These are phyloP conservation scores for Tetramorium parvispinum DNA, from an alignment of 1,140 invertebrate species.

Conservation along the genomic window DNA sequence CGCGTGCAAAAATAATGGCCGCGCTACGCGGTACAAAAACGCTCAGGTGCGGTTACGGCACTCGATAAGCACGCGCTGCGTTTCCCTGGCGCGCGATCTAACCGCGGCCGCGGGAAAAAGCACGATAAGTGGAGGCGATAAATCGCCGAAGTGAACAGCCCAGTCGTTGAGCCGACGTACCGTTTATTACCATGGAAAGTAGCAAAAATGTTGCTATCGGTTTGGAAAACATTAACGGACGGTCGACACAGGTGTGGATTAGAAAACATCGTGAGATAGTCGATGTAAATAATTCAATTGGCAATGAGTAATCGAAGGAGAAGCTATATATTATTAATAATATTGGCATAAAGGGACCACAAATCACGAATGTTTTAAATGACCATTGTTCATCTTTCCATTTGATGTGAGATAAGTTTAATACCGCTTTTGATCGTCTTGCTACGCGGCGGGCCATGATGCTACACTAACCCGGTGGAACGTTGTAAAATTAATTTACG, in stretches of 20 bases:
- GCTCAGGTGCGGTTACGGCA: constrained; percentile 41
- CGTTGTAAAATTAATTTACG: constrained; percentile 67
- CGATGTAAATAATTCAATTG: not conserved
- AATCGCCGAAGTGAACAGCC: constrained; percentile 36
- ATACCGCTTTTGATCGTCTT: not conserved
- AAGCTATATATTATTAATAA: not conserved
- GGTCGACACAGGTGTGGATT: constrained; percentile 6
- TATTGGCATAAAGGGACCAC: not conserved
- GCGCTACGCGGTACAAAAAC: constrained; percentile 36
- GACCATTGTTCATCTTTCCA: not conserved
- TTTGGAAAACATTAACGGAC: constrained; percentile 28
- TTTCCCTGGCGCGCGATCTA: constrained; percentile 46
- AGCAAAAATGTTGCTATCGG: constrained; percentile 34
- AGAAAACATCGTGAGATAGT: not conserved
- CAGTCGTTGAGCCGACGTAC: constrained; percentile 42
- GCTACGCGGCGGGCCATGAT: not conserved
- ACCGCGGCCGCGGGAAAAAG: constrained; percentile 39
- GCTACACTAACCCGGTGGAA: constrained; percentile 37
- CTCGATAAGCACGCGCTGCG: constrained; percentile 49
- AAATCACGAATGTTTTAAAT: not conserved
- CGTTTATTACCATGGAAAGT: constrained; percentile 60
- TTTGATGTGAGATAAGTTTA: constrained; percentile 11
- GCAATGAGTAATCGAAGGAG: not conserved
- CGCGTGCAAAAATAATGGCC: constrained; percentile 52
- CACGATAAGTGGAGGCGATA: constrained; percentile 43